Evolutionary conservation across 2,797 vertebrate genomes (phyloP).

Genomic region (Alcedo quadribrachys): DNA sequence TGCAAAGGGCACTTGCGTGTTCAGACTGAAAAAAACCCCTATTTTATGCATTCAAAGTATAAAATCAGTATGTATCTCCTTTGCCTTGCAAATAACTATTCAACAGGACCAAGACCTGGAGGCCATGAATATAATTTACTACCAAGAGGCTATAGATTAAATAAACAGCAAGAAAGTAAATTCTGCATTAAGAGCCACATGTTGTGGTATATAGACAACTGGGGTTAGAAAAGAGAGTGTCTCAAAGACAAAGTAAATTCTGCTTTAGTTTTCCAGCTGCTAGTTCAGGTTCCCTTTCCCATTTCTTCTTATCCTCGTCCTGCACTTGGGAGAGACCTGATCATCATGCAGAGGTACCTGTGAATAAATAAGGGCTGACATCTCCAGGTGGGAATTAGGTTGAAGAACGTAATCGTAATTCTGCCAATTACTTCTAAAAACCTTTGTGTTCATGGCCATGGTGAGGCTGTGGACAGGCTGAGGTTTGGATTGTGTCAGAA

Average conservation of each 20-base stretch:
- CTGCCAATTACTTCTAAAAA: background rate
- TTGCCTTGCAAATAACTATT: constrained; percentile 47
- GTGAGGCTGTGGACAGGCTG: background rate
- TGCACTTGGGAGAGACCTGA: background rate
- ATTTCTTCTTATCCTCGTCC: background rate
- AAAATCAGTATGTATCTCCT: background rate
- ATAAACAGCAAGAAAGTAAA: constrained; percentile 20
- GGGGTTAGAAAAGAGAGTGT: background rate
- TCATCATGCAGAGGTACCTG: background rate
- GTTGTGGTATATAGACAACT: fast-evolving
- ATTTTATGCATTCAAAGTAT: background rate
- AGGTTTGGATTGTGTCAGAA: background rate
- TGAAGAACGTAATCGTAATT: background rate
- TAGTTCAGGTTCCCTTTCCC: background rate
- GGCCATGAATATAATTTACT: constrained; percentile 39
- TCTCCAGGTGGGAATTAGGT: background rate
- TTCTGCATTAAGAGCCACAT: background rate
- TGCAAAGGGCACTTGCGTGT: constrained; percentile 1
- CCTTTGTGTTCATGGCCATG: fast-evolving
- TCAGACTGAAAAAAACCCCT: background rate
- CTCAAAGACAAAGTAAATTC: background rate
- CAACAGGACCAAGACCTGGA: background rate
- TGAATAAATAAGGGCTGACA: background rate
- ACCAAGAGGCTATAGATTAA: background rate
- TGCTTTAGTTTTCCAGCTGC: background rate